Percentiles rank a stretch among this genome's conserved stretches.
phyloP scores from a whole-genome alignment of 2,888 invertebrate genomes.

The Agrotis ipsilon region DNA sequence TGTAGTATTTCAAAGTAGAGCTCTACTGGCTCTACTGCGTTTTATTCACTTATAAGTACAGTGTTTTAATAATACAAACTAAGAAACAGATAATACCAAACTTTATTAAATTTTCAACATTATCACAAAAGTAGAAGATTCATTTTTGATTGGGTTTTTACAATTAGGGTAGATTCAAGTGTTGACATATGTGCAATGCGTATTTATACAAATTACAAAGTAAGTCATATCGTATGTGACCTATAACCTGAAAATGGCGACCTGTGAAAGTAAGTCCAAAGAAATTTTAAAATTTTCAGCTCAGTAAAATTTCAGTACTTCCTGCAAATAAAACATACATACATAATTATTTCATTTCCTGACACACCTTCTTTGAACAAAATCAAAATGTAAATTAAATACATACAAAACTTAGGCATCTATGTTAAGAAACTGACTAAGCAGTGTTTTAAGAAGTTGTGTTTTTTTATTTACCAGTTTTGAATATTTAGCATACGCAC shows the following conservation, averaged over 20 bases:
- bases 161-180: no score
- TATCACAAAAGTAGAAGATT: no score
- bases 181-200: no score
- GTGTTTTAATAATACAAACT: no score
- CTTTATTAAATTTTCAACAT: no score
- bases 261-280: not conserved
- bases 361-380: slow-evolving; percentile 7
- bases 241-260: not conserved
- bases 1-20: no score
- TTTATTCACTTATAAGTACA: no score
- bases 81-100: no score
- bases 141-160: no score
- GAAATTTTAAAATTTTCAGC: not conserved
- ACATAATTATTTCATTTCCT: not conserved
- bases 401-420: not conserved
- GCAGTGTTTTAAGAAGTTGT: not conserved
- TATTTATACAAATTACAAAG: no score
- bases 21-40: no score
- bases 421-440: not conserved
- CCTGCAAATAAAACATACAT: not conserved
- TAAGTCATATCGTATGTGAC: no score
- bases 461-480: not conserved
- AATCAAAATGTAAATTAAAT: not conserved
- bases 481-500: not conserved
- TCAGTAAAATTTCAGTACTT: not conserved